Base-by-base conservation (phyloP, 1,140 invertebrate species). In the Spodoptera frugiperda region DNA sequence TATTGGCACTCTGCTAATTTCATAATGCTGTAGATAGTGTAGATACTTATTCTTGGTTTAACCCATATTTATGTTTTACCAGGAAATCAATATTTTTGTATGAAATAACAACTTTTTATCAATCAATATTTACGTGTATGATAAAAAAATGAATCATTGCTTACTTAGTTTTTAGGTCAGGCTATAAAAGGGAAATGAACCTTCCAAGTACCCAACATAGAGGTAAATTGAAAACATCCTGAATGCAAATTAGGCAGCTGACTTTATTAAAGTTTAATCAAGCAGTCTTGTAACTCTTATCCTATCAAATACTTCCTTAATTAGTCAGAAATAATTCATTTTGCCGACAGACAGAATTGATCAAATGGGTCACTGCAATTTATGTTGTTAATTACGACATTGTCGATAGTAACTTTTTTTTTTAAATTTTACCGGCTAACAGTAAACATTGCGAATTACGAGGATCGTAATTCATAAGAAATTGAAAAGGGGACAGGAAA, bases 271-370 rank as follows among this genome's bases (percentile, higher is more conserved):
- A 44, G 17, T 48, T 21, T 12, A 21, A 65, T 65, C 21, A 44
- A 21, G 59, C 39, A 19, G 17, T 21, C 10, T 39, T 48, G 5
- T 53, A 15, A 11, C 33, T 49, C 14, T 11, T 12, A 9, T 21
- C 19, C 17, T 44, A 65, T 48, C 15, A 63, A 48, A 9, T 48
- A 21, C 17, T 65, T 65, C 46, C 46, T 65, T 21, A 48, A 48
- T 21, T 39, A 39, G 44, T 65, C 48, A 48, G 39, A 65, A 48
- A 48, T 25, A 46, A 63, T 46, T 63, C 17, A 65, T 48, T 48
- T 49, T 48, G 44, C 61, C 19, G 61, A 65, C 44, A 48, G 57
- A 61, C 33, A 44, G 30, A 54, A 17, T 17, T 25, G 19, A 12
- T 55, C n/a, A 44, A 17, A 0, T 19, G 19, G 57, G 57, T 61